Base-by-base conservation (phyloP, 2,888 invertebrate species). In the Lissocephala sabroskyi region DNA sequence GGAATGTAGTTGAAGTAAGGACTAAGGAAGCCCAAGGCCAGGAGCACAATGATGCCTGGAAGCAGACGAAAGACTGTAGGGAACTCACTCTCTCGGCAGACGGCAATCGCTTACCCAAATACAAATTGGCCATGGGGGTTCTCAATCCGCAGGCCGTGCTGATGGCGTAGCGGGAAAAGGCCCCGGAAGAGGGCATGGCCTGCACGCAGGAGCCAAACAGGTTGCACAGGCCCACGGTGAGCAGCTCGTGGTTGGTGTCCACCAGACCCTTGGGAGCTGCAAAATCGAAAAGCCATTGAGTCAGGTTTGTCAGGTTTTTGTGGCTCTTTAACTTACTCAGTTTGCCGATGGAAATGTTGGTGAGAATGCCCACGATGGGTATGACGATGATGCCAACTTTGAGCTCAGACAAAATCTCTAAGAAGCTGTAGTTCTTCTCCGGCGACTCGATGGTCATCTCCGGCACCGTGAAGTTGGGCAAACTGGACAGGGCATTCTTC, bases 271-370 rank as follows among this genome's bases (percentile, higher is more conserved):
- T 92, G 41, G 86, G 85, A 37, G 89, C 93, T 92, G 76, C 11
- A 79, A 41, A 73, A 65, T 48, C 18, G 48, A 62, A 59, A 28
- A 30, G 10, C 29, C 2, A 26, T 17, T 32, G 13, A 41, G 0
- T 41, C 2, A 5, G 7, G n/a, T n/a, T n/a, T n/a, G 3, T 11
- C 30, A 43, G n/a, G 44, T 36, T 16, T 14, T n/a, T 35, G 6
- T 16, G 13, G 23, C n/a, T n/a, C 9, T 37, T 30, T 28, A n/a
- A 86, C 90, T 89, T 85, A 96, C 97, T 89, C 84, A 96, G 94
- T 9, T 97, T 97, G 23, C 96, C 96, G 62, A 98, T 97, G 10
- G 97, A 96, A 59, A 97, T 93, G 79, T 96, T 95, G 35, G 96
- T 96, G 47, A 97, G 86, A 56, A 97, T 90, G 55, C 95, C 93